Evolutionary conservation across 2,113 vertebrate species (phyloP), one percentile per base, ranked within the genome.

Genomic region (Myotis yumanensis): DNA sequence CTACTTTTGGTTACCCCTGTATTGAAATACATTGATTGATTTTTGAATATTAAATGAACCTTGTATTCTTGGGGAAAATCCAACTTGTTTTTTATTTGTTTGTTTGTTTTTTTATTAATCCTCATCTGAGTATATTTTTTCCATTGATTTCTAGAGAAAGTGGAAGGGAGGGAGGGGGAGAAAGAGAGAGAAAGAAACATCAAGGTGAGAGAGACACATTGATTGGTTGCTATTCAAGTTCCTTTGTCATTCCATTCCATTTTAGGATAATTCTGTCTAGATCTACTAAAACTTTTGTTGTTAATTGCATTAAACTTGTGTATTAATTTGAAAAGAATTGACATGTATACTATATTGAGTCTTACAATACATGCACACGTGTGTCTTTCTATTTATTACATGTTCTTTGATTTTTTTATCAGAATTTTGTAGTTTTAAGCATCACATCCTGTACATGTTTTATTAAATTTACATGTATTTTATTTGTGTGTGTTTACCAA

Each of bases 211-310:
- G 59, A 62, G 11, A 62, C 23, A 62, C 25, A 25, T 62, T 62
- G 59, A 62, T 62, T 62, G 59, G 59, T 62, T 62, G 59, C 11
- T 62, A 62, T 62, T 62, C 59, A 28, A 62, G 59, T 85, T 92
- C 28, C 10, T 79, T 46, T 79, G 7, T 66, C 9, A 76, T 90
- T 81, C 28, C 11, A 32, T 80, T 66, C 30, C 20, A 91, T 72
- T 79, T 88, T 88, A 88, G 64, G 54, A 84, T 93, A 79, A 88
- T 69, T 93, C 80, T 80, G 11, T 68, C 79, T 80, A 28, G 32
- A 88, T 22, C 30, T 59, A 76, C 68, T 80, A 57, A 73, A 79
- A 54, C 0, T 52, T 51, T 80, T 93, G 69, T 64, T 93, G n/a
- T 7, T 5, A 57, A 83, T 66, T 84, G 7, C 20, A 90, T 79